Percentiles rank a stretch among this genome's conserved stretches.
These are phyloP conservation scores for Maconellicoccus hirsutus DNA, from an alignment of 1,140 invertebrate species.

Conservation along the genomic window DNA sequence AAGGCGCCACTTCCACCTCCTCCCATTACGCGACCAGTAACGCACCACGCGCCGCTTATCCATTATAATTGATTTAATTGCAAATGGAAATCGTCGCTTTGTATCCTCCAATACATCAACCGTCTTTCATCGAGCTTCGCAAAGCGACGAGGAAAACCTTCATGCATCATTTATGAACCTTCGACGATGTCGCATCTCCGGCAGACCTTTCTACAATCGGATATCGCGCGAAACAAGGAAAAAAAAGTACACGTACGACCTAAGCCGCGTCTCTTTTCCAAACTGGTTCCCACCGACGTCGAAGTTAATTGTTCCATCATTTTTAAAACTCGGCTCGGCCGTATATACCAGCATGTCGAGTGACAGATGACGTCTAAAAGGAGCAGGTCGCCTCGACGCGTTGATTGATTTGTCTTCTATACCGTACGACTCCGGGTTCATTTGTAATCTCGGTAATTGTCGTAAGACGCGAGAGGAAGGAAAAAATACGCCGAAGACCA, in stretches of 20 bases:
- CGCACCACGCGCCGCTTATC: too few species aligned
- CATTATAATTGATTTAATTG: too few species aligned
- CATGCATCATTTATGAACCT: slow-evolving; percentile 14
- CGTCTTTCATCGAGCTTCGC: too few species aligned
- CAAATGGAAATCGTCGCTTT: too few species aligned
- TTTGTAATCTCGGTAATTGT: too few species aligned
- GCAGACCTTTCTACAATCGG: not conserved
- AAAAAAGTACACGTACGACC: not conserved
- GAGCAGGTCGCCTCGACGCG: not conserved
- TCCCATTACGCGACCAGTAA: too few species aligned
- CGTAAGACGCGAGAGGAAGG: not conserved
- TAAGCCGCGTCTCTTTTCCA: not conserved
- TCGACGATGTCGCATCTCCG: not conserved
- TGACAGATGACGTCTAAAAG: not conserved
- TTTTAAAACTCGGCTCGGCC: not conserved
- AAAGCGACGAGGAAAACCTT: not conserved
- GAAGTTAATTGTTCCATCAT: slow-evolving; percentile 17
- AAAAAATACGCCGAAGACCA: not conserved
- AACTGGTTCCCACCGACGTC: slow-evolving; percentile 17
- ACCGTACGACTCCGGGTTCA: too few species aligned
- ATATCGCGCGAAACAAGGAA: not conserved
- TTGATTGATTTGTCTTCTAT: slow-evolving; percentile 17
- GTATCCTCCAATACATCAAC: too few species aligned
- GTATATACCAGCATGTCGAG: too few species aligned
- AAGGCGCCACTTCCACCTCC: too few species aligned